Percentiles rank a stretch among this genome's conserved stretches.
These are phyloP conservation scores for Platichthys flesus DNA, from an alignment of 2,113 vertebrate species.

Conservation along the genomic window DNA sequence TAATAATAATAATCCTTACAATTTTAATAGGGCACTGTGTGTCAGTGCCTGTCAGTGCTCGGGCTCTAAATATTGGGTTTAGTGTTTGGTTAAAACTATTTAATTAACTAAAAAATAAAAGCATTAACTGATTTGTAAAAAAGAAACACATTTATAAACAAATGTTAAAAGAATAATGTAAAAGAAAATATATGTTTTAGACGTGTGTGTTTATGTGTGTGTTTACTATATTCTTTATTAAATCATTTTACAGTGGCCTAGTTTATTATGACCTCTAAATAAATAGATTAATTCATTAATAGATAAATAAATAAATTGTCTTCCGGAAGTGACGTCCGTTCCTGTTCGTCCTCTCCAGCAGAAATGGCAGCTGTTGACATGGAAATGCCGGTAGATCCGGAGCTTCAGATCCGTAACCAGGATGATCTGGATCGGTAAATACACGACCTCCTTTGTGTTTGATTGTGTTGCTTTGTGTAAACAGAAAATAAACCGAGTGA, in stretches of 20 bases:
- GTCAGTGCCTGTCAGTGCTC: too few species aligned
- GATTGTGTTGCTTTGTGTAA: background rate
- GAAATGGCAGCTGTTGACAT: conserved; percentile 91
- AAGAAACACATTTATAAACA: background rate
- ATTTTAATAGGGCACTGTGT: too few species aligned
- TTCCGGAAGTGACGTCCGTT: conserved; percentile 63
- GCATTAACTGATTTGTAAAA: background rate
- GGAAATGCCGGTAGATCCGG: conserved; percentile 89
- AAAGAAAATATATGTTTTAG: too few species aligned
- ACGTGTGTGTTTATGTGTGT: background rate
- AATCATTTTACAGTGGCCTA: conserved; percentile 1
- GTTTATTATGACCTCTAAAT: conserved; percentile 40
- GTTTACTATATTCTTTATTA: background rate
- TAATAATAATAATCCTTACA: too few species aligned
- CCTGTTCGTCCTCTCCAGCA: conserved; percentile 76
- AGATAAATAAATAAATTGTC: background rate
- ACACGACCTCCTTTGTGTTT: background rate
- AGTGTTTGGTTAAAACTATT: too few species aligned
- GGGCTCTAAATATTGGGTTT: too few species aligned
- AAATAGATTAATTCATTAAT: background rate
- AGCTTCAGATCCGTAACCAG: conserved; percentile 61
- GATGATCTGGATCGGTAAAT: conserved; percentile 83
- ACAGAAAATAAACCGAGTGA: background rate
- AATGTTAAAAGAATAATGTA: too few species aligned
- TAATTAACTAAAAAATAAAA: too few species aligned